Conservation (phyloP, 2,888 invertebrate species). For the Cheilosia soror region DNA sequence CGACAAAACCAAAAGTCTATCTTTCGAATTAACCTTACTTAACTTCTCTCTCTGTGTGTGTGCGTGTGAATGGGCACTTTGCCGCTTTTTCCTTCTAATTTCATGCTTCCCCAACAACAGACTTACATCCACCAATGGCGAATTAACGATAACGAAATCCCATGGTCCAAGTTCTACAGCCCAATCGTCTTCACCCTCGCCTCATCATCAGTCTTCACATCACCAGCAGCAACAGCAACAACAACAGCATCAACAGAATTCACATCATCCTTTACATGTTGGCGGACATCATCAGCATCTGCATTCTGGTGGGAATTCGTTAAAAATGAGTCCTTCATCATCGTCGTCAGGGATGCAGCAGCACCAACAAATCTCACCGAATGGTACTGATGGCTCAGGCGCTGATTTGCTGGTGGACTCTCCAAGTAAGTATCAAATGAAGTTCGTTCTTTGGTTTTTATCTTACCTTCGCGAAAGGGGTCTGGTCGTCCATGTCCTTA, state of each 20-base stretch:
- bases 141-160: conserved; percentile 92
- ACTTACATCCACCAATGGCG: conserved; percentile 91
- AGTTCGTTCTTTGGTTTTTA: conserved; percentile 71
- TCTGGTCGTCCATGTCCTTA: conserved; percentile 87
- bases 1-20: conserved; percentile 64
- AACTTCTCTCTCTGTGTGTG: conserved; percentile 45
- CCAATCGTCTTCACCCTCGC: conserved; percentile 79
- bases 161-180: conserved; percentile 85
- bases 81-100: conserved; percentile 74
- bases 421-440: conserved; percentile 88
- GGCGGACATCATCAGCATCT: conserved; percentile 81
- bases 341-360: conserved; percentile 80
- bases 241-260: conserved; percentile 69
- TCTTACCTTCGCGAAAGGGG: conserved; percentile 85
- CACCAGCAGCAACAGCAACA: conserved; percentile 65
- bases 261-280: conserved; percentile 70
- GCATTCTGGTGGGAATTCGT: conserved; percentile 84
- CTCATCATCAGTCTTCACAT: conserved; percentile 72
- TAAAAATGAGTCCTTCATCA: conserved; percentile 88
- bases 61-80: conserved; percentile 18
- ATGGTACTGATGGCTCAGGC: conserved; percentile 86
- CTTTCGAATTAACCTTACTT: conserved; percentile 60
- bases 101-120: conserved; percentile 82
- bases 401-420: conserved; percentile 91
- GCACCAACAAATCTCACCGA: conserved; percentile 86